phyloP scores from a whole-genome alignment of 2,888 invertebrate genomes.

The Nomada flava region DNA sequence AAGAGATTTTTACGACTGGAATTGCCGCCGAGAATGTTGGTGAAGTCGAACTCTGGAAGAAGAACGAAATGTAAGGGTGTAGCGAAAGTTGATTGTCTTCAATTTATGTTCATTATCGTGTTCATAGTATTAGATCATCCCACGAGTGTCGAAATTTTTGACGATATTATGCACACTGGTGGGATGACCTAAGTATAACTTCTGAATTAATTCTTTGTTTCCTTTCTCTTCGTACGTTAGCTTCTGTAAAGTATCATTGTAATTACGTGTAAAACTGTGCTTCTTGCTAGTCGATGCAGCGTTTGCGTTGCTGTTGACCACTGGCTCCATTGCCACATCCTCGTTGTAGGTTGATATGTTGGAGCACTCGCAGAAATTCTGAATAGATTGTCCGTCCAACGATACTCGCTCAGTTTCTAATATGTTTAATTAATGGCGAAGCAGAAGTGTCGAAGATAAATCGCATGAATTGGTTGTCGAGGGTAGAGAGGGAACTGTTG shows the following conservation, averaged over 20 bases:
- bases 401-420: conserved; percentile 33
- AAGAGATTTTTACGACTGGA: background rate
- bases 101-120: background rate
- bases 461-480: no score
- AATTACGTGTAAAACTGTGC: conserved; percentile 20
- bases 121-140: no score
- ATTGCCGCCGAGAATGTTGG: conserved; percentile 10
- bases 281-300: background rate
- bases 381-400: conserved; percentile 28
- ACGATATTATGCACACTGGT: no score
- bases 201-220: no score
- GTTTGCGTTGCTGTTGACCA: background rate
- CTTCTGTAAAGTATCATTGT: background rate
- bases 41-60: conserved; percentile 44
- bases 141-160: no score
- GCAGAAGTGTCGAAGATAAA: background rate
- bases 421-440: background rate
- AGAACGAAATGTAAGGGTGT: background rate
- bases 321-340: background rate
- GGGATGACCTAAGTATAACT: no score
- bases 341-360: conserved; percentile 9
- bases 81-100: background rate
- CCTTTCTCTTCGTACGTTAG: no score
- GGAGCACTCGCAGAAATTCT: conserved; percentile 35
- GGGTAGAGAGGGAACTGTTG: no score